Evolutionary conservation across 1,140 invertebrate species (phyloP), one percentile per base, ranked within the genome.

Genomic region (Drosophila tristis): DNA sequence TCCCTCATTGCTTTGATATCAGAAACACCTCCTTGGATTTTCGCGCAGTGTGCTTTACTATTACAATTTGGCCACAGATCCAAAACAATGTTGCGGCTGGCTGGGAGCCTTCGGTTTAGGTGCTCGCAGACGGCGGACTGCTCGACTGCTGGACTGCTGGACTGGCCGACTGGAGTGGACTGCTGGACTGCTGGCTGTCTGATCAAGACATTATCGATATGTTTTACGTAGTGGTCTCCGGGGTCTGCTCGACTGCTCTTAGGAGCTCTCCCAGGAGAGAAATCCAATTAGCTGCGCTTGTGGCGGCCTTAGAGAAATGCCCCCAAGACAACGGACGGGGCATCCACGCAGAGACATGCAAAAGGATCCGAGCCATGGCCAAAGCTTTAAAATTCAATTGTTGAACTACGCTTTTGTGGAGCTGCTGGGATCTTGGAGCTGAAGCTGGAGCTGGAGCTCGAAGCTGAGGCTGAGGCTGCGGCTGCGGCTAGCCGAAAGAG

Each of bases 131-230:
- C 23, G 45, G 20, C 45, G 7, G 6, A 20, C 23, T 11, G 16
- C 20, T 25, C 23, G 11, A 7, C 29, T 25, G 16, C 20, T 25
- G 31, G 11, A 7, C 29, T 25, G 64, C 8, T 8, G 45, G 59
- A 31, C 31, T 31, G 25, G n/a, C 31, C 2, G 2, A 29, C 51
- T 56, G 42, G 61, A 55, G 50, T 47, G 55, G 63, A 77, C 70
- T 13, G 11, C 4, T 11, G 35, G 35, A 39, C 42, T 42, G 56
- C 57, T 70, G 64, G 84, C 84, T 89, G 84, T 87, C 84, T 89
- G 84, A 89, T 89, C 84, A 89, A 89, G 84, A 89, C 84, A 89
- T 89, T 89, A 89, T 89, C 85, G 85, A 89, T 87, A 87, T 90
- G 84, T 89, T 89, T 89, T 87, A 84, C 84, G 85, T 76, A 89